Conservation (phyloP, 2,888 invertebrate genomes). For the Perizoma affinitatum region DNA sequence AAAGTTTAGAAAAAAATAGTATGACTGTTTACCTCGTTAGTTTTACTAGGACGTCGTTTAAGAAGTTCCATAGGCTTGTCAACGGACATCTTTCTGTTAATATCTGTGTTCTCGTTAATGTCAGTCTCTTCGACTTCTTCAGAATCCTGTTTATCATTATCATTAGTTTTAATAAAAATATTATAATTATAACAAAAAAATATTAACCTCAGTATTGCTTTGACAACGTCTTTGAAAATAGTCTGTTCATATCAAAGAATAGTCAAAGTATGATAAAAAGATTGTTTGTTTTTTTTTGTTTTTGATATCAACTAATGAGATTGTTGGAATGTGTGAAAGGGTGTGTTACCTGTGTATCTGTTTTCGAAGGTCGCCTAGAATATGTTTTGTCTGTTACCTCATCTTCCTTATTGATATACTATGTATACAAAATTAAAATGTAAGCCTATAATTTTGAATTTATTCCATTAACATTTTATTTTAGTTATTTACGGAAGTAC, state of each 20-base stretch:
- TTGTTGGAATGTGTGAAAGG: conserved; percentile 41
- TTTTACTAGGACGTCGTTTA: conserved; percentile 50
- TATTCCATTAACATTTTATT: conserved; percentile 6
- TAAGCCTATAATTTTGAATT: conserved; percentile 6
- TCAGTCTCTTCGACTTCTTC: conserved; percentile 51
- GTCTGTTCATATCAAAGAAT: conserved; percentile 56
- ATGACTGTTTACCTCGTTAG: conserved; percentile 46
- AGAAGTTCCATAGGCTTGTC: conserved; percentile 51
- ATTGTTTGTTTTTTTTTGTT: not conserved
- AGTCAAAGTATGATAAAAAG: conserved; percentile 21
- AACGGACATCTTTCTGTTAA: conserved; percentile 47
- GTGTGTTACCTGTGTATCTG: conserved; percentile 61
- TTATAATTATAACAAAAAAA: not conserved
- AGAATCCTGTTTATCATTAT: conserved; percentile 46
- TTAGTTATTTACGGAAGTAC: conserved; percentile 23
- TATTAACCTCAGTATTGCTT: conserved; percentile 60
- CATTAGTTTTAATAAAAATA: conserved; percentile 4
- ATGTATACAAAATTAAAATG: conserved; percentile 62
- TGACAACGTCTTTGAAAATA: conserved; percentile 51
- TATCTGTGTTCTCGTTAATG: conserved; percentile 44
- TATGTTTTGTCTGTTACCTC: conserved; percentile 67
- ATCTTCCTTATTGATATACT: conserved; percentile 69
- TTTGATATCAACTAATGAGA: conserved; percentile 14
- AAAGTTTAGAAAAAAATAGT: not conserved
- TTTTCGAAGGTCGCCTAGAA: conserved; percentile 76